Percentiles rank a stretch among this genome's conserved stretches.
Conservation (phyloP, 1,140 invertebrate genomes). For the Drosophila teissieri region DNA sequence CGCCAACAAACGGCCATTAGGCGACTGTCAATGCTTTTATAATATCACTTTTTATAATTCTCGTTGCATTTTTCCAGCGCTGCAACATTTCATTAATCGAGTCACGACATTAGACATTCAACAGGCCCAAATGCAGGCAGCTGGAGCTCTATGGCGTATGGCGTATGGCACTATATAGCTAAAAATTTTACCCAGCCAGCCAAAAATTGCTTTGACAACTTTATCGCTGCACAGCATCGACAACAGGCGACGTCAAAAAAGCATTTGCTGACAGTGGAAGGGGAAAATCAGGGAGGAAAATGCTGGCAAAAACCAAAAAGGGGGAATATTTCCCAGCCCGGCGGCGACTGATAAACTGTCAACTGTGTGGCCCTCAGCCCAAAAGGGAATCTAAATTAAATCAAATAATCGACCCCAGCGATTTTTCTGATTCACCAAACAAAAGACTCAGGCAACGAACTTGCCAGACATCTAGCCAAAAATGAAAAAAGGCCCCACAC, state of each 20-base stretch:
- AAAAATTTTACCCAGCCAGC: slow-evolving; percentile 68
- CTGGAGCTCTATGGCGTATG: slow-evolving; percentile 22
- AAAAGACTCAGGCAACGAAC: slow-evolving; percentile 76
- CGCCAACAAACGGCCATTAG: slow-evolving; percentile 77
- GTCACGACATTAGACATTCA: slow-evolving; percentile 82
- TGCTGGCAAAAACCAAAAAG: slow-evolving; percentile 1
- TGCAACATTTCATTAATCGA: slow-evolving; percentile 82
- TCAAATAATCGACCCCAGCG: slow-evolving; percentile 70
- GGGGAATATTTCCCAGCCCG: slow-evolving; percentile 45
- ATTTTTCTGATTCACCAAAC: slow-evolving; percentile 54
- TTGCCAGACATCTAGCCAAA: slow-evolving; percentile 39
- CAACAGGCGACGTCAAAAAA: slow-evolving; percentile 57
- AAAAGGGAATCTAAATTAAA: slow-evolving; percentile 78
- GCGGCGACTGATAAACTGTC: slow-evolving; percentile 65
- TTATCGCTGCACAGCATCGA: slow-evolving; percentile 77
- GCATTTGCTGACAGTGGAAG: slow-evolving; percentile 42
- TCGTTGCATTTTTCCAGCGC: slow-evolving; percentile 68
- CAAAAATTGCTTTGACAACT: slow-evolving; percentile 83
- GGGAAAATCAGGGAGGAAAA: slow-evolving; percentile 5
- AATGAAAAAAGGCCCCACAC: slow-evolving; percentile 56
- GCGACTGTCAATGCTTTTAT: slow-evolving; percentile 80
- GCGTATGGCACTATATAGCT: slow-evolving; percentile 25
- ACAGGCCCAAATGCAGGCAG: slow-evolving; percentile 60
- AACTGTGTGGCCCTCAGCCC: slow-evolving; percentile 43
- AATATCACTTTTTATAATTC: slow-evolving; percentile 78